phyloP scores from a whole-genome alignment of 2,797 vertebrate species.

The Natrix natrix region DNA sequence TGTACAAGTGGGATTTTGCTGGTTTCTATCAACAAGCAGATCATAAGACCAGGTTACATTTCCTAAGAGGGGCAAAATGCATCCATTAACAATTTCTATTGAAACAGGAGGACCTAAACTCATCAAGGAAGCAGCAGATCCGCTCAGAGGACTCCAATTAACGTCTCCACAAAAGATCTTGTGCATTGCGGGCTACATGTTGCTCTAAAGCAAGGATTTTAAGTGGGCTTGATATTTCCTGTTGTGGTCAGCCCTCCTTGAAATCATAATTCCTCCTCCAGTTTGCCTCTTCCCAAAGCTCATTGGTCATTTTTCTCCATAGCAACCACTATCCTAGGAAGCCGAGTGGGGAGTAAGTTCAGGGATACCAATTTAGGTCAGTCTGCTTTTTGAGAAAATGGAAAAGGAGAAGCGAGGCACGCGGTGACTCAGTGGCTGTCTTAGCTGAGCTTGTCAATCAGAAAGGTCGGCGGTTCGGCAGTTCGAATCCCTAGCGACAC shows the following conservation, averaged over 20 bases:
- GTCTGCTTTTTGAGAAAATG: not conserved
- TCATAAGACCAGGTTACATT: not conserved
- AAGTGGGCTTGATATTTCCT: not conserved
- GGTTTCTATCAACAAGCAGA: not conserved
- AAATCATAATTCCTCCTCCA: not conserved
- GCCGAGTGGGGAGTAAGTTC: not conserved
- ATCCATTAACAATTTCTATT: not conserved
- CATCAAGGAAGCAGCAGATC: not conserved
- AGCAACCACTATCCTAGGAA: not conserved
- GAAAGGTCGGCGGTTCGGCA: no score
- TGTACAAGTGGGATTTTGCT: not conserved
- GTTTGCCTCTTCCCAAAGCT: not conserved
- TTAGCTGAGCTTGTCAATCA: no score
- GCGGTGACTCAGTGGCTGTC: no score
- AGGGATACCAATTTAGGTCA: not conserved
- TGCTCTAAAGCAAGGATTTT: not conserved
- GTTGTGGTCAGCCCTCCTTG: not conserved
- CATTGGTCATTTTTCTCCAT: not conserved
- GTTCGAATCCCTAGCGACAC: no score
- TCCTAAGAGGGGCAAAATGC: not conserved
- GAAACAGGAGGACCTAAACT: not conserved
- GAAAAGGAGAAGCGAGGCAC: not conserved
- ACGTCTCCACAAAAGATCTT: not conserved
- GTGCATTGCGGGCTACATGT: no score
- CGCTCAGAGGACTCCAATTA: not conserved